These are phyloP conservation scores for Capitella teleta DNA, from an alignment of 1,140 invertebrate genomes.

Conservation along the genomic window DNA sequence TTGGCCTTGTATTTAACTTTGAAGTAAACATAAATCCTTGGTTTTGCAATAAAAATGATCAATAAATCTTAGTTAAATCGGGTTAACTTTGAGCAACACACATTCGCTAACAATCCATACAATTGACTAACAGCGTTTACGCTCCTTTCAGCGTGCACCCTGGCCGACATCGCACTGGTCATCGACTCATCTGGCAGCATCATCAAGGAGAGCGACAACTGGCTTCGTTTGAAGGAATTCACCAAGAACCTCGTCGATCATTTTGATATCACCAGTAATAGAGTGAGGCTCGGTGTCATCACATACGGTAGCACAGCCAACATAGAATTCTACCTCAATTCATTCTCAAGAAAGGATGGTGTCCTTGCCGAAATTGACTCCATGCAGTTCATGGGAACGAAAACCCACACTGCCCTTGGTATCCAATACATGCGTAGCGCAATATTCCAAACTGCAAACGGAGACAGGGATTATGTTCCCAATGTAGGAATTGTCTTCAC, in stretches of 20 bases:
- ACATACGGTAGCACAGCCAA: not conserved
- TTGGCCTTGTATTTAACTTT: too few species aligned
- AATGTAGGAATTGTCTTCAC: conserved; percentile 21
- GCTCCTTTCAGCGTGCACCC: not conserved
- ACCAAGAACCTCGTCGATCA: not conserved
- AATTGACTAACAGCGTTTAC: too few species aligned
- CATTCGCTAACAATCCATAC: too few species aligned
- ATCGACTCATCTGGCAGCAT: conserved; percentile 11
- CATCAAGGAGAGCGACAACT: conserved; percentile 5
- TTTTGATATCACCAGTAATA: not conserved
- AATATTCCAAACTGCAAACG: conserved; percentile 4
- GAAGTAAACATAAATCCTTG: too few species aligned
- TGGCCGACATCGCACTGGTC: conserved; percentile 6
- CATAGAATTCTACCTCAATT: not conserved
- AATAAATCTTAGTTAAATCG: too few species aligned
- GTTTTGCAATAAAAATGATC: too few species aligned
- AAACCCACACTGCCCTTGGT: conserved; percentile 1
- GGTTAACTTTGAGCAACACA: too few species aligned
- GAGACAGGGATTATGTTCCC: conserved; percentile 10
- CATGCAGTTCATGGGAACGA: not conserved
- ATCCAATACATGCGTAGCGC: too few species aligned
- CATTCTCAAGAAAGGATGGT: not conserved
- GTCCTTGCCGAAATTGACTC: not conserved
- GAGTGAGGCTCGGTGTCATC: conserved; percentile 3
- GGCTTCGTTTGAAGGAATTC: not conserved